phyloP scores from a whole-genome alignment of 2,113 vertebrate species.

The Oreotrochilus melanogaster region DNA sequence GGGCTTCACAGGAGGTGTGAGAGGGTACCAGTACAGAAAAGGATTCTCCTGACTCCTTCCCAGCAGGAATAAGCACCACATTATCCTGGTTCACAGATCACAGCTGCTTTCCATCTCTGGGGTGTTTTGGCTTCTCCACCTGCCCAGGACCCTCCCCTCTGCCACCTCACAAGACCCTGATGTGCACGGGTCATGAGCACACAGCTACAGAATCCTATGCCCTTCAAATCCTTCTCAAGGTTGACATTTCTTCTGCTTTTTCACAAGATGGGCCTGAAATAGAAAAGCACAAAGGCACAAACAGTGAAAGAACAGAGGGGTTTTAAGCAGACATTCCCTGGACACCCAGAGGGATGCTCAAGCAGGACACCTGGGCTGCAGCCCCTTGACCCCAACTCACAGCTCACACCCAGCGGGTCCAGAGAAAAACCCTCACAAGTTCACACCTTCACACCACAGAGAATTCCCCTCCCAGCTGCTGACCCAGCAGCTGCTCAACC shows the following conservation, averaged over 20 bases:
- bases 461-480: neutral
- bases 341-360: neutral
- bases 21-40: no score
- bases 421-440: neutral
- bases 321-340: neutral
- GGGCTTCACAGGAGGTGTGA: neutral
- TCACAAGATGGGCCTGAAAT: neutral
- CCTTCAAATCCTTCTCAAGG: neutral
- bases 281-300: neutral
- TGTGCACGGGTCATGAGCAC: fast-evolving
- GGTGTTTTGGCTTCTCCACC: neutral
- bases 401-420: fast-evolving
- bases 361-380: neutral
- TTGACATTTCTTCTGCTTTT: neutral
- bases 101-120: neutral
- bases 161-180: neutral
- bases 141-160: neutral
- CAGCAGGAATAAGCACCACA: fast-evolving
- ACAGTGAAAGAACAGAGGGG: neutral
- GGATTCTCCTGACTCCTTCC: neutral
- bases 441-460: fast-evolving
- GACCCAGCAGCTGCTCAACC: neutral
- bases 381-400: no score
- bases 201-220: neutral
- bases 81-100: neutral